These are phyloP conservation scores for Elgonia sp. DNA, from an alignment of 2,888 invertebrate species.

Conservation along the genomic window DNA sequence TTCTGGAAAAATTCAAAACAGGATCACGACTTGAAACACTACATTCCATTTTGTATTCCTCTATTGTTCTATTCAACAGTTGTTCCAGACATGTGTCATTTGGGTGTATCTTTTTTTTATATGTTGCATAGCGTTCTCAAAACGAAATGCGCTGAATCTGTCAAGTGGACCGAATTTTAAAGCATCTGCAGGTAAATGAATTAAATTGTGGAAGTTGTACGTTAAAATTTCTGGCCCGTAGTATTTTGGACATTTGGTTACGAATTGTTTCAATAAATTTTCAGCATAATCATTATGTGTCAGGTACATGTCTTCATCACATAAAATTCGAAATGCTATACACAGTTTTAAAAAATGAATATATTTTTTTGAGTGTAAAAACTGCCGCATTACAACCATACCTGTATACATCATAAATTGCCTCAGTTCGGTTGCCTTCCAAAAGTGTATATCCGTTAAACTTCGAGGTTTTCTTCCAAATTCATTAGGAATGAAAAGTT, in stretches of 20 bases:
- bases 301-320: no score
- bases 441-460: conserved; percentile 55
- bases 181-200: no score
- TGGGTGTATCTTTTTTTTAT: no score
- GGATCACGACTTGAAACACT: background rate
- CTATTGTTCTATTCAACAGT: conserved; percentile 32
- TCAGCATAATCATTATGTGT: no score
- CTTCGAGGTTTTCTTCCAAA: conserved; percentile 32
- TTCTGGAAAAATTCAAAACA: conserved; percentile 23
- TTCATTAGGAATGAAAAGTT: conserved; percentile 25
- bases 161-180: no score
- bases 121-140: no score
- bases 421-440: conserved; percentile 78
- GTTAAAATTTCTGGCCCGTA: no score
- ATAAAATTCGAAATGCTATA: conserved; percentile 10
- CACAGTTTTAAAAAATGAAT: conserved; percentile 78
- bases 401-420: conserved; percentile 7
- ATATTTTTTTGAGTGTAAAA: conserved; percentile 3
- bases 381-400: background rate
- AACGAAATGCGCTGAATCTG: no score
- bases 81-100: conserved; percentile 30
- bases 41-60: conserved; percentile 31
- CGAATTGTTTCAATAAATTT: no score
- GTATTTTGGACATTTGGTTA: no score
- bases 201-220: no score